Evolutionary conservation across 2,888 invertebrate genomes (phyloP).

Genomic region (Druceiella hillmani): DNA sequence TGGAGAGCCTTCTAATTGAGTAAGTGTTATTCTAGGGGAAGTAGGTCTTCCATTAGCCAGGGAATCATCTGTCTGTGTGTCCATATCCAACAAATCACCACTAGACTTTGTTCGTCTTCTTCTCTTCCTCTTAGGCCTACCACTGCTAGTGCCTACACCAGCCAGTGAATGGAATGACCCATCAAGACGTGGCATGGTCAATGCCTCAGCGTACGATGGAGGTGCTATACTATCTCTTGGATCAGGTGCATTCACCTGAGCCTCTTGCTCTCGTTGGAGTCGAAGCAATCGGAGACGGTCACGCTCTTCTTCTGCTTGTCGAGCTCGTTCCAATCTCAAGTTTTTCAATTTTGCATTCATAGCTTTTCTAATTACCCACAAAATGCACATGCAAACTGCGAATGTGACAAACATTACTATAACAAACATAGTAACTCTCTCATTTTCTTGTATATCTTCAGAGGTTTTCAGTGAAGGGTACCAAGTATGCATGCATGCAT

Average conservation of each 20-base stretch:
- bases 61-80: no score
- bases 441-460: constrained; percentile 35
- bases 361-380: constrained; percentile 50
- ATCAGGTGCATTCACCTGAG: constrained; percentile 58
- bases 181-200: constrained; percentile 65
- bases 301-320: constrained; percentile 53
- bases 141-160: constrained; percentile 41
- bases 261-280: constrained; percentile 49
- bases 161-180: constrained; percentile 55
- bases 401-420: constrained; percentile 51
- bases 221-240: constrained; percentile 63
- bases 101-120: constrained; percentile 49
- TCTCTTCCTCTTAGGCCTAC: constrained; percentile 37
- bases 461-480: constrained; percentile 40
- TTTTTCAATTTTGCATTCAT: constrained; percentile 49
- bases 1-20: no score
- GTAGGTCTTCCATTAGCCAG: no score
- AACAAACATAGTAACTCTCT: constrained; percentile 55
- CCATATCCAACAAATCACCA: constrained; percentile 45
- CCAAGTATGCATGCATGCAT: constrained; percentile 62
- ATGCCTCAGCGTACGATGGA: constrained; percentile 72
- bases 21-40: no score
- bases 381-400: constrained; percentile 47
- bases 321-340: constrained; percentile 48
- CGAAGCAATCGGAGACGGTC: constrained; percentile 51